These are phyloP conservation scores for Ditylenchus weischeri DNA, from an alignment of 2,888 invertebrate genomes.

Conservation along the genomic window DNA sequence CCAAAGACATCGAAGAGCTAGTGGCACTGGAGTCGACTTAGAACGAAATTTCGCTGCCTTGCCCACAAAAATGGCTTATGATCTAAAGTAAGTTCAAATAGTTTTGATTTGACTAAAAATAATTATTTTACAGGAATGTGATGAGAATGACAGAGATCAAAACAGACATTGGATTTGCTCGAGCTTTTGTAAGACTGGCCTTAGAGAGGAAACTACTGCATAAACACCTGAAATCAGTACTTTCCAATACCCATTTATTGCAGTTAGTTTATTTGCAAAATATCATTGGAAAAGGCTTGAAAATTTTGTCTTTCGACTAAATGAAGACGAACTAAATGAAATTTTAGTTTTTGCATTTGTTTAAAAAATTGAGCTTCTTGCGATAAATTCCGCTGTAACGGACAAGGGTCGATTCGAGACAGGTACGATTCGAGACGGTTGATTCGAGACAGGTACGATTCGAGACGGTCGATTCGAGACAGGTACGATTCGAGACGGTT, in stretches of 20 bases:
- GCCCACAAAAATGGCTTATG: constrained; percentile 62
- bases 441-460: too few species aligned
- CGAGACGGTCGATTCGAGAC: too few species aligned
- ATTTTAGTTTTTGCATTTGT: too few species aligned
- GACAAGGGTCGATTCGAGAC: too few species aligned
- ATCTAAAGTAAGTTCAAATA: constrained; percentile 60
- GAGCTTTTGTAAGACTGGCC: constrained; percentile 92
- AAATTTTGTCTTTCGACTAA: too few species aligned
- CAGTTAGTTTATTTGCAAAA: constrained; percentile 24
- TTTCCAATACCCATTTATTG: constrained; percentile 30
- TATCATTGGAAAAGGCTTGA: not conserved
- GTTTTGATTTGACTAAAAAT: constrained; percentile 1
- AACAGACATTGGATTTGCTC: constrained; percentile 81
- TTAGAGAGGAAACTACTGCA: constrained; percentile 93
- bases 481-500: too few species aligned
- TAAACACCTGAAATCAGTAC: constrained; percentile 80
- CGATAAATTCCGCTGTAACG: too few species aligned
- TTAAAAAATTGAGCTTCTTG: too few species aligned
- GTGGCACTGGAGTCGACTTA: constrained; percentile 24
- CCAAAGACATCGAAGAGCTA: constrained; percentile 12
- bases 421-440: too few species aligned
- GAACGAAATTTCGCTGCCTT: constrained; percentile 55
- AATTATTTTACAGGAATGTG: constrained; percentile 51
- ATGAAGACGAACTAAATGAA: too few species aligned
- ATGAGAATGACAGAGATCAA: constrained; percentile 88